Percentiles rank a stretch among this genome's conserved stretches.
Conservation (phyloP, 2,797 vertebrate genomes). For the Pangasius larnaudii region DNA sequence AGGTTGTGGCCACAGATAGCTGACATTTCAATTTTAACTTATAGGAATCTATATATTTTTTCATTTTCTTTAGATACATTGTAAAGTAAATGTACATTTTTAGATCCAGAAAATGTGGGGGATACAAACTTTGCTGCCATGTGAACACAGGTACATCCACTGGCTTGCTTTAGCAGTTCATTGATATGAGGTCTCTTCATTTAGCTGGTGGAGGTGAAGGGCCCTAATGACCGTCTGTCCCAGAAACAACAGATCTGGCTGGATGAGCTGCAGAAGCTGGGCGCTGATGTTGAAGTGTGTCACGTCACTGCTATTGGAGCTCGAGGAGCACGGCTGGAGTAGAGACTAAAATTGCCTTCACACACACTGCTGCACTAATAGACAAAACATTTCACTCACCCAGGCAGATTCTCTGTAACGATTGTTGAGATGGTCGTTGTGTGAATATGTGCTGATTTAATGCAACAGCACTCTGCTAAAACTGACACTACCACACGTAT, state of each 20-base stretch:
- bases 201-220: conserved; percentile 96
- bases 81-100: neutral
- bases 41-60: no score
- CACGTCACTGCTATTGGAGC: conserved; percentile 86
- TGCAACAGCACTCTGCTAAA: neutral
- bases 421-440: conserved; percentile 4
- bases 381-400: neutral
- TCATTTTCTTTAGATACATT: neutral
- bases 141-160: neutral
- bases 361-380: neutral
- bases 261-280: conserved; percentile 86
- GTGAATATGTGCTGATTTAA: neutral
- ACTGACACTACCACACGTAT: conserved; percentile 5
- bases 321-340: conserved; percentile 75
- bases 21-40: no score
- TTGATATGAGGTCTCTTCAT: conserved; percentile 29
- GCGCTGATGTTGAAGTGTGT: conserved; percentile 91
- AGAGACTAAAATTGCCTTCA: conserved; percentile 16
- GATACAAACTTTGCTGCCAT: neutral
- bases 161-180: neutral
- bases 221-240: conserved; percentile 91
- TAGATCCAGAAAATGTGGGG: neutral
- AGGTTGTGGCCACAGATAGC: no score
- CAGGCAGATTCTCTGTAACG: neutral
- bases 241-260: conserved; percentile 95